Conservation (phyloP, 2,797 vertebrate species). For the Apogon talboti region DNA sequence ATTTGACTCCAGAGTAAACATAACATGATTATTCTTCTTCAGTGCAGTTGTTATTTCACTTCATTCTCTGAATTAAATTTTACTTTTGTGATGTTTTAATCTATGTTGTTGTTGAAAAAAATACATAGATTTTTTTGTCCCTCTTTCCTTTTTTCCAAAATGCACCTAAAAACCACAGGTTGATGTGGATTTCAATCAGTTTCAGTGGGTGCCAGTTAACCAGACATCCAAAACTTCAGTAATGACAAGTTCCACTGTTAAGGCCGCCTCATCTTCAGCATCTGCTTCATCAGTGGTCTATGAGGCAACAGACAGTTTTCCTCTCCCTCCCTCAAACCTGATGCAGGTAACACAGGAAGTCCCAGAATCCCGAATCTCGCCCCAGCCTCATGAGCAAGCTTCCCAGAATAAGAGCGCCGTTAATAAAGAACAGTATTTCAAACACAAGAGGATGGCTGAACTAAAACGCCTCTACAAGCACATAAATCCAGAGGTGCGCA, state of each 20-base stretch:
- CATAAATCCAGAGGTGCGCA: conserved; percentile 90
- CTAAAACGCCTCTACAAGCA: conserved; percentile 89
- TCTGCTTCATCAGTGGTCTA: conserved; percentile 59
- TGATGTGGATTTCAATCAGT: conserved; percentile 86
- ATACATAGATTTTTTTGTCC: conserved; percentile 46
- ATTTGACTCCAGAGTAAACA: not conserved
- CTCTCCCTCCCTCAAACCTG: conserved; percentile 79
- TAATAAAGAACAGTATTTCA: conserved; percentile 85
- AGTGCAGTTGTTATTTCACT: not conserved
- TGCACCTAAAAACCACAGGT: conserved; percentile 78
- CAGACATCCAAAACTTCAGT: conserved; percentile 78
- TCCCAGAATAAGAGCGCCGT: conserved; percentile 68
- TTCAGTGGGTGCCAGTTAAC: conserved; percentile 82
- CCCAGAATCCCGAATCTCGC: conserved; percentile 72
- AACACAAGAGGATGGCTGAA: conserved; percentile 89
- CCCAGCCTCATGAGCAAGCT: conserved; percentile 68
- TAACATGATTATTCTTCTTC: not conserved
- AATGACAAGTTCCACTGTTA: conserved; percentile 66
- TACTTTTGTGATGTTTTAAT: conserved; percentile 14
- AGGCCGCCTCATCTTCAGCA: conserved; percentile 55
- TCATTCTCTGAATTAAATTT: conserved; percentile 5
- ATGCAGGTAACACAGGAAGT: conserved; percentile 76
- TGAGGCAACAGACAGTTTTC: conserved; percentile 80
- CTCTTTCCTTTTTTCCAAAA: conserved; percentile 53
- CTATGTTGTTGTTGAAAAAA: conserved; percentile 3